Evolutionary conservation across 1,140 invertebrate species (phyloP).

Genomic region (Heliothis virescens): DNA sequence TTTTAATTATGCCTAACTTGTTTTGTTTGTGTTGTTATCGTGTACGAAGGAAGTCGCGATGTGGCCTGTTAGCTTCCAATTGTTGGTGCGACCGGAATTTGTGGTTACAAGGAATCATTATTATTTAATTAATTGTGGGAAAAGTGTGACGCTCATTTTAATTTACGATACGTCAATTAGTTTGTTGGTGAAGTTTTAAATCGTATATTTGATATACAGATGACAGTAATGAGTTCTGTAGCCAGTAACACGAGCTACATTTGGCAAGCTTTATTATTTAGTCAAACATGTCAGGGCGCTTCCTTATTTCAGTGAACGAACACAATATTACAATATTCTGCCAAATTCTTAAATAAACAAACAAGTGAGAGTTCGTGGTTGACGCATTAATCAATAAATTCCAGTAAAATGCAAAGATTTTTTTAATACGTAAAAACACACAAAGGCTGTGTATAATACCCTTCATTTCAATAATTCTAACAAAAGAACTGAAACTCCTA

Average conservation of each 20-base stretch:
- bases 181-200: slow-evolving; percentile 3
- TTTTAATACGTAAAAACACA: too few species aligned
- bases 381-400: background rate
- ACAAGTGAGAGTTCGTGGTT: background rate
- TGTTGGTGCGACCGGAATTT: background rate
- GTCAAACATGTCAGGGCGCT: slow-evolving; percentile 6
- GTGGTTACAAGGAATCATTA: background rate
- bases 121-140: background rate
- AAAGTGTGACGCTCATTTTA: background rate
- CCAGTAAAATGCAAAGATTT: too few species aligned
- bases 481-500: too few species aligned
- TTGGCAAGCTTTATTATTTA: slow-evolving; percentile 31
- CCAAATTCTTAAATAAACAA: slow-evolving; percentile 38
- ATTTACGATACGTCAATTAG: background rate
- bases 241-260: slow-evolving; percentile 12
- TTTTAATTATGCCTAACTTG: slow-evolving; percentile 41
- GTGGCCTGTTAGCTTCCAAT: slow-evolving; percentile 11
- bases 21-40: slow-evolving; percentile 49
- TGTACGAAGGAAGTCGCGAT: background rate
- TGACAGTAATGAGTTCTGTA: background rate
- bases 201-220: background rate
- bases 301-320: background rate
- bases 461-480: too few species aligned
- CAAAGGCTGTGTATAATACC: too few species aligned
- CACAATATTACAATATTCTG: background rate